Percentiles rank a stretch among this genome's conserved stretches.
These are phyloP conservation scores for Cyphomyrus discorhynchus DNA, from an alignment of 2,113 vertebrate genomes.

Conservation along the genomic window DNA sequence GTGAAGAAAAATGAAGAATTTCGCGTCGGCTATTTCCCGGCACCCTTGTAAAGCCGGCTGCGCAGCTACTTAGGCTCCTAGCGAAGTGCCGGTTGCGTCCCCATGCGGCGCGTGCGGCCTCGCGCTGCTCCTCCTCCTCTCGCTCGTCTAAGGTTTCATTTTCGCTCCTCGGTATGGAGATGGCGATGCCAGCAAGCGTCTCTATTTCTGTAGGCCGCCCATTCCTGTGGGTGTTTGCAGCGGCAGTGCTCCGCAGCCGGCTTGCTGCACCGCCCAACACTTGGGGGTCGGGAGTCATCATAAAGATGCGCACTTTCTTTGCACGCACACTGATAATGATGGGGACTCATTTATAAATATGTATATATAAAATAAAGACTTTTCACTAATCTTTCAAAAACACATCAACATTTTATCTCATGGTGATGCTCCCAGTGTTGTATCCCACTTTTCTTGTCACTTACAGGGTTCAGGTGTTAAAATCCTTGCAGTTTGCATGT, in stretches of 20 bases:
- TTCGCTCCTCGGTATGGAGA: background rate
- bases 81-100: background rate
- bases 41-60: background rate
- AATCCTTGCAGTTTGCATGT: background rate
- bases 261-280: background rate
- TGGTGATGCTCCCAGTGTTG: background rate
- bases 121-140: background rate
- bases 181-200: background rate
- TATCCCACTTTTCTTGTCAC: background rate
- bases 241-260: background rate
- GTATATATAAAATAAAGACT: background rate
- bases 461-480: background rate
- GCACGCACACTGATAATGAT: background rate
- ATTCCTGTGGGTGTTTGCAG: background rate
- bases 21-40: background rate
- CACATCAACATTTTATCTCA: background rate
- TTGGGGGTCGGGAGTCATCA: background rate
- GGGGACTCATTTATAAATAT: background rate
- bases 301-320: background rate
- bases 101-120: background rate
- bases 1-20: background rate
- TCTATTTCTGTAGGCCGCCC: background rate
- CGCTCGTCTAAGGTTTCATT: background rate
- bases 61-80: background rate
- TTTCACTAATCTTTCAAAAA: background rate